Evolutionary conservation across 2,888 invertebrate genomes (phyloP).

Genomic region (Tiliacea aurago): DNA sequence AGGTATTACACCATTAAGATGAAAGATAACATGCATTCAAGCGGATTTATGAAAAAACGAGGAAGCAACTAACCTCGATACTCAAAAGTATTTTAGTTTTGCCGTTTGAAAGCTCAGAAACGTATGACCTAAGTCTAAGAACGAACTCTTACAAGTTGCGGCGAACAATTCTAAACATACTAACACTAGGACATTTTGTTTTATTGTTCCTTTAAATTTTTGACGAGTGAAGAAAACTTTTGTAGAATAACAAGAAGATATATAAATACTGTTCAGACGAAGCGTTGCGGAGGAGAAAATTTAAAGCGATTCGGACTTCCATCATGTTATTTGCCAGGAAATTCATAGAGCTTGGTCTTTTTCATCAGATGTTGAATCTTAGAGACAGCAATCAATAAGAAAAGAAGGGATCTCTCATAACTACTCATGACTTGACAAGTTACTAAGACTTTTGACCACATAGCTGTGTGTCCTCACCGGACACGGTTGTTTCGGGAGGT

Average conservation of each 20-base stretch:
- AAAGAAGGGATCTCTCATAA: background rate
- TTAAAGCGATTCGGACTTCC: background rate
- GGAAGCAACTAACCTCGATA: constrained; percentile 47
- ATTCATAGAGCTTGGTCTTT: constrained; percentile 16
- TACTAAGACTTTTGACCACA: background rate
- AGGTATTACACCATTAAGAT: constrained; percentile 53
- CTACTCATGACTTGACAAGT: background rate
- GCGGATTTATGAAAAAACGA: constrained; percentile 48
- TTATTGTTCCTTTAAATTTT: constrained; percentile 34
- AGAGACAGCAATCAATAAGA: background rate
- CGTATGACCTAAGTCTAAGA: constrained; percentile 29
- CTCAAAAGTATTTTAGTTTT: constrained; percentile 40
- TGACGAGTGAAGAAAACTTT: constrained; percentile 19
- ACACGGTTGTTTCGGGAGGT: no score
- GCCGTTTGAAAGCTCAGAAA: constrained; percentile 35
- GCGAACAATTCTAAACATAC: constrained; percentile 40
- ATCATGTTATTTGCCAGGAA: background rate
- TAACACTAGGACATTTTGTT: constrained; percentile 30
- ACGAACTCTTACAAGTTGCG: constrained; percentile 28
- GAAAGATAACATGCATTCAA: constrained; percentile 48
- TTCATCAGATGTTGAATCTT: constrained; percentile 14
- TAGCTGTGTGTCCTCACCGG: no score
- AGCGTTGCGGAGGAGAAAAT: constrained; percentile 12
- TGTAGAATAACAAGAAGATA: constrained; percentile 8
- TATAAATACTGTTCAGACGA: background rate